Conservation (phyloP, 2,797 vertebrate species). For the Anguilla marmorata region DNA sequence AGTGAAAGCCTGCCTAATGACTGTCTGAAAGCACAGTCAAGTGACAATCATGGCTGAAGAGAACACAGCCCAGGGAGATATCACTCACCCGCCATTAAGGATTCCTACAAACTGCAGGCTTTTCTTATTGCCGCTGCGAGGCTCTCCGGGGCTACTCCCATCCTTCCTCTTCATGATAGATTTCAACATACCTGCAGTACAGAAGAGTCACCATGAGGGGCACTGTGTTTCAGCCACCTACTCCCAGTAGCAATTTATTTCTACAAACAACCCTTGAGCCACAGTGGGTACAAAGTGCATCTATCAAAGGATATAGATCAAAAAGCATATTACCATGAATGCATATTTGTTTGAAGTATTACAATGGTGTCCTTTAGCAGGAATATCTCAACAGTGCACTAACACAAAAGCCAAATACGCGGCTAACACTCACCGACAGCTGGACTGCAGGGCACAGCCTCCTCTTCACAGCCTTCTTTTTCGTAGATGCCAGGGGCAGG, state of each 20-base stretch:
- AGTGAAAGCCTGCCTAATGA: neutral
- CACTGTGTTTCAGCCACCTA: neutral
- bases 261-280: neutral
- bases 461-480: conserved; percentile 29
- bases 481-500: conserved; percentile 49
- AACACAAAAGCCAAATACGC: neutral
- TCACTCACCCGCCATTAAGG: conserved; percentile 89
- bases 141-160: conserved; percentile 63
- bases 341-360: neutral
- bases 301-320: neutral
- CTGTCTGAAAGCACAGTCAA: neutral
- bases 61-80: neutral
- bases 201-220: conserved; percentile 32
- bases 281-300: neutral
- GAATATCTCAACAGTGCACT: neutral
- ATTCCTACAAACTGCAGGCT: conserved; percentile 94
- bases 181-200: conserved; percentile 79
- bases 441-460: conserved; percentile 45
- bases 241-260: neutral
- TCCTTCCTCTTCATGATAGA: conserved; percentile 97
- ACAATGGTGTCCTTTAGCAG: neutral
- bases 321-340: neutral
- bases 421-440: conserved; percentile 60
- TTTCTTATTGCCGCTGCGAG: conserved; percentile 77
- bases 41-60: neutral